A percentile compares a stretch with the other conserved stretches of the same genome.
Evolutionary conservation across 2,888 invertebrate genomes (phyloP).

Genomic region (Diplolepis rosae): DNA sequence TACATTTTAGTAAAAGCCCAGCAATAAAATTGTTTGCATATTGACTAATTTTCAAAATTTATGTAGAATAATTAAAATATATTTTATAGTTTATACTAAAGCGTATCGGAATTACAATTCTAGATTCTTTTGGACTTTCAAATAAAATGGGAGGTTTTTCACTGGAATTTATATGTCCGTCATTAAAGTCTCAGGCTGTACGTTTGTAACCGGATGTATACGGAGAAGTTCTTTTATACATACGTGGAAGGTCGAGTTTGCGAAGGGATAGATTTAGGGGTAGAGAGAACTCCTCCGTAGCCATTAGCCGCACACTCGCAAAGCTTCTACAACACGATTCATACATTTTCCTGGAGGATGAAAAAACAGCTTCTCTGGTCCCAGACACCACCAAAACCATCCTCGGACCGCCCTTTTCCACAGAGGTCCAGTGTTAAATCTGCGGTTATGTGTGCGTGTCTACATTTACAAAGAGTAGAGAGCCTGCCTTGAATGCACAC

Average conservation of each 20-base stretch:
- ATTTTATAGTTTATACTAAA: too few species aligned
- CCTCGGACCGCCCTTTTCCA: conserved; percentile 48
- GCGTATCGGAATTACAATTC: background rate
- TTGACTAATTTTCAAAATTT: too few species aligned
- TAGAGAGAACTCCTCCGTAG: conserved; percentile 64
- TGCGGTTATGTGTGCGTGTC: conserved; percentile 41
- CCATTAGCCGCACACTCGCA: conserved; percentile 69
- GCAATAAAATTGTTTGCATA: too few species aligned
- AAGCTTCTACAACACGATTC: conserved; percentile 72
- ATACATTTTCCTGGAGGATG: conserved; percentile 71
- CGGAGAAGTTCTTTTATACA: conserved; percentile 55
- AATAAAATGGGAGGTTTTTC: background rate
- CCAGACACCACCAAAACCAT: conserved; percentile 51
- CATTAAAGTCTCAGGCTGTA: conserved; percentile 56
- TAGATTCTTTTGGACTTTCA: background rate
- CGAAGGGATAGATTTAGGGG: conserved; percentile 66
- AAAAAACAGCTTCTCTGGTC: conserved; percentile 62
- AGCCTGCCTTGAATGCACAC: conserved; percentile 17
- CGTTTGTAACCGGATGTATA: conserved; percentile 50
- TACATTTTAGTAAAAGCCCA: too few species aligned
- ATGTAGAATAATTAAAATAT: too few species aligned
- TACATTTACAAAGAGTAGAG: conserved; percentile 32
- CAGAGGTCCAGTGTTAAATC: conserved; percentile 48
- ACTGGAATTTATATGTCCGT: background rate
- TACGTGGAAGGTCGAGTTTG: conserved; percentile 52